These are phyloP conservation scores for Phylloscopus whistleri DNA, from an alignment of 2,113 vertebrate genomes.

Conservation along the genomic window DNA sequence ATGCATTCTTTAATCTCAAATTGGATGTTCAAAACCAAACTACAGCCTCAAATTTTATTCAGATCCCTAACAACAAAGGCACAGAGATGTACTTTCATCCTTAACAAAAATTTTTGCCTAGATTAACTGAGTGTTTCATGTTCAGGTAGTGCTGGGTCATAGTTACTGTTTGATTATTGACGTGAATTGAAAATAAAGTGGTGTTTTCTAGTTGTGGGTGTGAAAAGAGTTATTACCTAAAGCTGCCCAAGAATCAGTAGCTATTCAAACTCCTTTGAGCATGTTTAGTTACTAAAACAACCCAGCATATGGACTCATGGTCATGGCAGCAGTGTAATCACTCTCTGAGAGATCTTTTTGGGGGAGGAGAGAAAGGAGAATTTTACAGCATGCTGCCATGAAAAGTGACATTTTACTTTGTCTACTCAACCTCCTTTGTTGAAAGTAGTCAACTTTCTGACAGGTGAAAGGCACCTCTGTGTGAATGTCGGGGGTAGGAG, in stretches of 20 bases:
- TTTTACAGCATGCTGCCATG: not conserved
- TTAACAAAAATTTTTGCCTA: not conserved
- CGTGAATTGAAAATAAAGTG: not conserved
- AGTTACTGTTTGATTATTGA: not conserved
- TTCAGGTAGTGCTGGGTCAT: not conserved
- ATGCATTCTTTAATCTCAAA: not conserved
- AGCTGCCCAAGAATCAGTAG: not conserved
- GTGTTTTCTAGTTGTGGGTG: not conserved
- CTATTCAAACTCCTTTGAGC: not conserved
- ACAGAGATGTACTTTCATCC: not conserved
- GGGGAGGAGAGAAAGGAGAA: not conserved
- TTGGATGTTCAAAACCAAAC: not conserved
- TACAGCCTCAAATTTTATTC: not conserved
- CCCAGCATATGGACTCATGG: not conserved
- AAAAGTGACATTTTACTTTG: not conserved
- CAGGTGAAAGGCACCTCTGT: not conserved
- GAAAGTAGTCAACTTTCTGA: not conserved
- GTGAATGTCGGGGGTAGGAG: not conserved
- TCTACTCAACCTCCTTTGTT: not conserved
- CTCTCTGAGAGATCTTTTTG: not conserved
- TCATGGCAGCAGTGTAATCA: not conserved
- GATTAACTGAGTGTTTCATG: not conserved
- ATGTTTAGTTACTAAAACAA: not conserved
- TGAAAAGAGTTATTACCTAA: not conserved
- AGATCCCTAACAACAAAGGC: not conserved